Percentiles rank a stretch among this genome's conserved stretches.
Evolutionary conservation across 2,113 vertebrate genomes (phyloP).

Genomic region (Egretta garzetta): DNA sequence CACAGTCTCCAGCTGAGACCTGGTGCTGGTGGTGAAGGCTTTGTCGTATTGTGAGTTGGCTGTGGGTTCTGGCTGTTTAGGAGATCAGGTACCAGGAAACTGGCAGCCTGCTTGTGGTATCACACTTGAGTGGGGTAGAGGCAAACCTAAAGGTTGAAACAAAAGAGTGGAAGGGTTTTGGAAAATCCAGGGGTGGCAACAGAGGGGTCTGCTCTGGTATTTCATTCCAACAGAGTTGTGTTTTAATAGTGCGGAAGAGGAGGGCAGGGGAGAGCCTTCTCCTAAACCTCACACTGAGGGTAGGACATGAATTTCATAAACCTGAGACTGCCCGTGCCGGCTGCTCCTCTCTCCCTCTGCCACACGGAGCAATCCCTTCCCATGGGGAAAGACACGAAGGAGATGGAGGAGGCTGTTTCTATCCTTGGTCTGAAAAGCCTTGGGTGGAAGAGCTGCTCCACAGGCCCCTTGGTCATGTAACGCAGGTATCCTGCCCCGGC

Average conservation of each 20-base stretch:
- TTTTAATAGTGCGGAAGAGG: background rate
- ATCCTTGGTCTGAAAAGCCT: background rate
- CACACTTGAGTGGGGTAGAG: rapidly evolving
- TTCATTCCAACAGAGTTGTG: rapidly evolving
- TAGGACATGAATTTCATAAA: rapidly evolving
- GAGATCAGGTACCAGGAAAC: rapidly evolving
- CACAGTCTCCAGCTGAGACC: too few species aligned
- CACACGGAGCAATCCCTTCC: rapidly evolving
- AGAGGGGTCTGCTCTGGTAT: rapidly evolving
- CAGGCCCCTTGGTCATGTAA: background rate
- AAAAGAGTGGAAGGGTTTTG: background rate
- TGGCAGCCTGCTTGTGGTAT: background rate
- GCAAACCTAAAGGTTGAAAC: rapidly evolving
- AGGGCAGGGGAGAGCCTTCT: background rate
- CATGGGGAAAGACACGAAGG: rapidly evolving
- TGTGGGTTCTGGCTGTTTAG: rapidly evolving
- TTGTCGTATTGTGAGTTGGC: background rate
- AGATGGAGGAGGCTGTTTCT: background rate
- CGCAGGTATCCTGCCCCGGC: background rate
- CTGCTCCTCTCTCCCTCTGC: rapidly evolving
- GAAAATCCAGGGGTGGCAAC: background rate
- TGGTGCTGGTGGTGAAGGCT: background rate
- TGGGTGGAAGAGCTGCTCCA: rapidly evolving
- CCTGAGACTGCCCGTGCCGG: rapidly evolving
- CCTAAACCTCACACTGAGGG: rapidly evolving